These are phyloP conservation scores for Garrulus glandarius DNA, from an alignment of 2,797 vertebrate species.

Conservation along the genomic window DNA sequence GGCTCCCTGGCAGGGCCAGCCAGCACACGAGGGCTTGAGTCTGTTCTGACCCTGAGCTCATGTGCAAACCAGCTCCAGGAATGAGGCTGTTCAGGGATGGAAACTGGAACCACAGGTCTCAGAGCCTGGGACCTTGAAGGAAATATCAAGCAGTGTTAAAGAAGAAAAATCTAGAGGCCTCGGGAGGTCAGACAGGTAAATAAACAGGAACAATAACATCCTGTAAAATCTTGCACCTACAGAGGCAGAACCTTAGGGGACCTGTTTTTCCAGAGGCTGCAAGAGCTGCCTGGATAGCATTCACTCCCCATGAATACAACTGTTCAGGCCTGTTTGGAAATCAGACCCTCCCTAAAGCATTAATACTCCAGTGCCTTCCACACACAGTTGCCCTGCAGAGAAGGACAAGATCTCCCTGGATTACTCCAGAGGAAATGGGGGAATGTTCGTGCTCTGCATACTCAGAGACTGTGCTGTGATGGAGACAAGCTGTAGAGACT, in stretches of 20 bases:
- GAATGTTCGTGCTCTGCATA: neutral
- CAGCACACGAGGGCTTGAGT: neutral
- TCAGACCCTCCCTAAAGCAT: neutral
- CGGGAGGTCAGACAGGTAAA: constrained; percentile 49
- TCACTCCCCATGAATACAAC: neutral
- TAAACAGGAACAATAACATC: neutral
- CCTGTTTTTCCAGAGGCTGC: neutral
- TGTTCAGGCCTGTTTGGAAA: neutral
- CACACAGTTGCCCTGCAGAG: neutral
- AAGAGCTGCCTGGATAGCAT: neutral
- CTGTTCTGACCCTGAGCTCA: accelerated
- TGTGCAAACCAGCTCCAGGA: neutral
- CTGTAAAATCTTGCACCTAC: constrained; percentile 27
- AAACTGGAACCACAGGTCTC: neutral
- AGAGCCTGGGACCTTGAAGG: neutral
- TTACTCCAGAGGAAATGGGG: neutral
- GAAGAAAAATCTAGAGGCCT: constrained; percentile 27
- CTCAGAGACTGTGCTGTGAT: accelerated
- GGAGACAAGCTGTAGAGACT: neutral
- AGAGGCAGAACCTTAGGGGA: neutral
- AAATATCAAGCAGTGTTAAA: constrained; percentile 12
- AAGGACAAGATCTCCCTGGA: neutral
- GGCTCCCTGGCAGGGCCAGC: neutral
- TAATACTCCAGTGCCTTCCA: neutral
- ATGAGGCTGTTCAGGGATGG: neutral